Conservation (phyloP, 2,113 vertebrate genomes). For the Sander lucioperca region DNA sequence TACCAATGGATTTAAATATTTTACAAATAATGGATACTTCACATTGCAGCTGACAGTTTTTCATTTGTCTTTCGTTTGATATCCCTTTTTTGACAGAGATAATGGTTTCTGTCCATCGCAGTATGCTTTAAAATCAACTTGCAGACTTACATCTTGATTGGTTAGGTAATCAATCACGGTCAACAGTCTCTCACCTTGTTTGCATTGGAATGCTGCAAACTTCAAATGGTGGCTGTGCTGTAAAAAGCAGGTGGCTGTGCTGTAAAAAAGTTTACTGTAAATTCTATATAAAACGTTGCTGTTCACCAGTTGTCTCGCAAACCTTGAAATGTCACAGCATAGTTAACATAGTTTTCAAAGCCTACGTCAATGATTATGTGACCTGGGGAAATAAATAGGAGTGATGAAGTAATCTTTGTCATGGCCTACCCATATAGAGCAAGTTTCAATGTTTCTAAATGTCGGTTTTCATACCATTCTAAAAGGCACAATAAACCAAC, state of each 20-base stretch:
- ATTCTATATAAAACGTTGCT: not conserved
- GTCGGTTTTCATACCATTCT: not conserved
- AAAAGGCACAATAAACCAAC: not conserved
- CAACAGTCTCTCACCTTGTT: too few relatives aligned
- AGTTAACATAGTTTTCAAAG: not conserved
- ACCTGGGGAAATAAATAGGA: not conserved
- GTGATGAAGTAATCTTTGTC: not conserved
- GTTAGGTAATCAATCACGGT: not conserved
- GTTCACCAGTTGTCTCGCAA: not conserved
- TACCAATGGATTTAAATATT: not conserved
- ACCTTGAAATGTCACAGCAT: not conserved
- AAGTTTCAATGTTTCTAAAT: not conserved
- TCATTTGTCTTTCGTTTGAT: not conserved
- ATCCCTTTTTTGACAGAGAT: not conserved
- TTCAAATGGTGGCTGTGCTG: not conserved
- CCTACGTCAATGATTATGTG: not conserved
- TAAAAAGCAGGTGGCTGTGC: not conserved
- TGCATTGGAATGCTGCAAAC: not conserved
- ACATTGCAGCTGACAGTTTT: not conserved
- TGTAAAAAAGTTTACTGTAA: not conserved
- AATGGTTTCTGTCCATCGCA: not conserved
- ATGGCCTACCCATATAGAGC: not conserved
- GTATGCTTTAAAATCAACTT: not conserved
- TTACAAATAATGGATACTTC: not conserved
- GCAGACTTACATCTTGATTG: not conserved